Percentiles rank a stretch among this genome's conserved stretches.
Conservation (phyloP, 1,140 invertebrate species). For the Hycleus cichorii region DNA sequence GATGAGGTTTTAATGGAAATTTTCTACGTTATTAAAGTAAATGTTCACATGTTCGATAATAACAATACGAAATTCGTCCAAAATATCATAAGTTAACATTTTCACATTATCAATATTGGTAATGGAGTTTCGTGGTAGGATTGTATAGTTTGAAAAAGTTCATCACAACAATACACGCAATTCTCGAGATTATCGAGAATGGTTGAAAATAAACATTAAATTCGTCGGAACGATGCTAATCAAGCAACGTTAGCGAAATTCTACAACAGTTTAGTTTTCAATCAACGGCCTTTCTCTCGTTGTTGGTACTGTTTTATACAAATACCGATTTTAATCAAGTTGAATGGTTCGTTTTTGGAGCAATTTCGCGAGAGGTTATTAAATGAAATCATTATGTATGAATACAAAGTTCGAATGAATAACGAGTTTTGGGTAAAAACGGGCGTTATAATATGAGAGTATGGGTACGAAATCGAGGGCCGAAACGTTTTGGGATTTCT, state of each 20-base stretch:
- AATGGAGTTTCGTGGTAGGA: constrained; percentile 9
- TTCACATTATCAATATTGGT: constrained; percentile 10
- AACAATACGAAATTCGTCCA: neutral
- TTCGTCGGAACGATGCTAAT: too few species aligned
- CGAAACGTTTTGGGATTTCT: too few species aligned
- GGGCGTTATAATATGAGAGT: neutral
- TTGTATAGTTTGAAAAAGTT: constrained; percentile 5
- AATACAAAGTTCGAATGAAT: constrained; percentile 21
- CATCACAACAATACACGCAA: constrained; percentile 2
- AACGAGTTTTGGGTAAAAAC: neutral
- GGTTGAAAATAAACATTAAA: neutral
- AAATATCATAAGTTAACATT: constrained; percentile 10
- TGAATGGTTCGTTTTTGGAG: constrained; percentile 16
- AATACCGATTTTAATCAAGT: constrained; percentile 24
- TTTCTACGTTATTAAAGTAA: too few species aligned
- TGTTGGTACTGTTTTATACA: constrained; percentile 1
- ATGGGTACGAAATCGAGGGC: neutral
- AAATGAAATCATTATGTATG: constrained; percentile 25
- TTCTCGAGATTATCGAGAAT: neutral
- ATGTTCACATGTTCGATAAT: neutral
- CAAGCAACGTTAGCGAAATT: too few species aligned
- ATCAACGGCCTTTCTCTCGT: neutral
- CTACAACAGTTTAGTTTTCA: constrained; percentile 1
- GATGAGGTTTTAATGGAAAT: too few species aligned
- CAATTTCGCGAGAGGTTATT: constrained; percentile 21